Conservation (phyloP, 2,888 invertebrate genomes). For the Rugalucina vietnamica region DNA sequence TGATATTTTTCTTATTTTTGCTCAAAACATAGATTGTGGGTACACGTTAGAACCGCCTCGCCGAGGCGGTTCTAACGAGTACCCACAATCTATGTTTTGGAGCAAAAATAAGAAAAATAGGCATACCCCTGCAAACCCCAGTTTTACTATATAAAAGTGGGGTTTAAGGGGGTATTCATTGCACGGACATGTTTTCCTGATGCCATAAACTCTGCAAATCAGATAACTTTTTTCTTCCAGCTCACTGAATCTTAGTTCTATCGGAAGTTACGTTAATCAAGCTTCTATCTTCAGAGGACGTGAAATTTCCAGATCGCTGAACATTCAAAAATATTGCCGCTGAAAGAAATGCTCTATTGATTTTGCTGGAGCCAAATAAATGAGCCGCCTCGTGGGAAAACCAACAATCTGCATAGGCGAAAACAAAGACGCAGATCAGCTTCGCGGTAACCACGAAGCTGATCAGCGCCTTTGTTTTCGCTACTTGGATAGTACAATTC, state of each 20-base stretch:
- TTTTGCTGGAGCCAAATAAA: background rate
- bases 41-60: background rate
- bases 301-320: background rate
- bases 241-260: background rate
- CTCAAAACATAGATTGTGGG: background rate
- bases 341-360: slow-evolving; percentile 7
- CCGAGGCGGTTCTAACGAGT: background rate
- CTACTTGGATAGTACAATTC: too few relatives aligned
- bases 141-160: background rate
- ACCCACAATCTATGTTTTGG: background rate
- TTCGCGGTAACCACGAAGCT: too few relatives aligned
- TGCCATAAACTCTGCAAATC: background rate
- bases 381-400: too few relatives aligned
- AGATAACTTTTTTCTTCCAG: background rate
- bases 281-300: background rate
- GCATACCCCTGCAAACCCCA: background rate
- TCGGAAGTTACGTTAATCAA: background rate
- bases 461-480: too few relatives aligned
- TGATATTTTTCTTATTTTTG: background rate
- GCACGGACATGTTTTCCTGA: background rate
- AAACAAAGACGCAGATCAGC: too few relatives aligned
- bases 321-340: background rate
- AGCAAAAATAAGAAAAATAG: background rate
- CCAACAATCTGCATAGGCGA: too few relatives aligned
- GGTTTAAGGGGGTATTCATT: background rate